These are phyloP conservation scores for Ctenoplectra terminalis DNA, from an alignment of 1,140 invertebrate genomes.

Conservation along the genomic window DNA sequence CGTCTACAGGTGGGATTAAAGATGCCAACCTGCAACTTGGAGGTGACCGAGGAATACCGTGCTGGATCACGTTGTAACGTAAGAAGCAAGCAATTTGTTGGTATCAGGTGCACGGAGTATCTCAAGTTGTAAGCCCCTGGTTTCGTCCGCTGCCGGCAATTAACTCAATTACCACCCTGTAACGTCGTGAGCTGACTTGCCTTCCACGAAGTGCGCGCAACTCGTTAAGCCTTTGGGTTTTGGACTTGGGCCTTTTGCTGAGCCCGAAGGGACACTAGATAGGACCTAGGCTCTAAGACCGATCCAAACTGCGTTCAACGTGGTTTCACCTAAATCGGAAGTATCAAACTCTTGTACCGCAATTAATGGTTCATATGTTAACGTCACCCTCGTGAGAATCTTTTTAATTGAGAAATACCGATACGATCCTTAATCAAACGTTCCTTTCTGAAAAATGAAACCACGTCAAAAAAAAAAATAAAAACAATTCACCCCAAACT, in stretches of 20 bases:
- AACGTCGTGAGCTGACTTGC: constrained; percentile 75
- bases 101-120: constrained; percentile 80
- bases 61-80: constrained; percentile 73
- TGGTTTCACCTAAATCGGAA: background rate
- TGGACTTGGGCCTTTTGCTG: constrained; percentile 68
- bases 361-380: background rate
- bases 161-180: constrained; percentile 83
- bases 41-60: constrained; percentile 25
- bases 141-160: constrained; percentile 74
- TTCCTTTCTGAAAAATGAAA: too few species aligned
- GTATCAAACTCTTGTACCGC: background rate
- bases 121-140: constrained; percentile 80
- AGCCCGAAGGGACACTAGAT: constrained; percentile 61
- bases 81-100: constrained; percentile 80
- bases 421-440: too few species aligned
- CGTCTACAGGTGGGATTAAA: constrained; percentile 41
- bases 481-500: too few species aligned
- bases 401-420: too few species aligned
- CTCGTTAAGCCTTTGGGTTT: constrained; percentile 80
- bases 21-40: constrained; percentile 50
- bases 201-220: constrained; percentile 69
- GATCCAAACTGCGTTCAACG: constrained; percentile 1
- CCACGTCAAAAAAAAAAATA: too few species aligned
- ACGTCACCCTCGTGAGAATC: background rate
- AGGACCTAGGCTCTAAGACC: constrained; percentile 42